A percentile compares a stretch with the other conserved stretches of the same genome.
Evolutionary conservation across 2,113 vertebrate genomes (phyloP).

Genomic region (Piaya cayana): DNA sequence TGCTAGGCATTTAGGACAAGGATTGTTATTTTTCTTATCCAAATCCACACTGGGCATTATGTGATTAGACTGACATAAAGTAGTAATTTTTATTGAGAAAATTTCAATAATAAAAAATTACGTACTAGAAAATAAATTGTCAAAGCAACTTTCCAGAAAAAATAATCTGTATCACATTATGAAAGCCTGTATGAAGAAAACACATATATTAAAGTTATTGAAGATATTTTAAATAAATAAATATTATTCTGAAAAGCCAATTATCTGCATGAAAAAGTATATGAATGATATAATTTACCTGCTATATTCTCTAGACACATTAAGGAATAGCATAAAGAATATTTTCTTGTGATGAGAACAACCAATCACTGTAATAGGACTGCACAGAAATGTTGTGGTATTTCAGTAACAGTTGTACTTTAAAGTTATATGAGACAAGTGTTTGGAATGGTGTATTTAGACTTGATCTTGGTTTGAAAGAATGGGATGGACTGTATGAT

Average conservation of each 20-base stretch:
- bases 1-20: not conserved
- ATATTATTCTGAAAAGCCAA: not conserved
- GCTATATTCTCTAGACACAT: not conserved
- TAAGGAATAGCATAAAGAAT: not conserved
- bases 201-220: not conserved
- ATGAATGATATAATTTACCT: not conserved
- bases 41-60: not conserved
- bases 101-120: not conserved
- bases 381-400: not conserved
- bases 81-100: not conserved
- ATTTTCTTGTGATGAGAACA: not conserved
- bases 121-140: not conserved
- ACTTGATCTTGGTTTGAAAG: not conserved
- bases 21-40: not conserved
- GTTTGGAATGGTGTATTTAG: not conserved
- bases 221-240: not conserved
- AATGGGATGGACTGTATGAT: not conserved
- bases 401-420: not conserved
- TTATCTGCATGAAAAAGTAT: not conserved
- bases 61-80: not conserved
- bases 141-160: not conserved
- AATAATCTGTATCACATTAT: not conserved
- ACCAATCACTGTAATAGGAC: not conserved
- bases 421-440: not conserved
- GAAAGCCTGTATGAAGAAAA: not conserved